phyloP scores from a whole-genome alignment of 2,113 vertebrate species.

The Synchiropus splendidus region DNA sequence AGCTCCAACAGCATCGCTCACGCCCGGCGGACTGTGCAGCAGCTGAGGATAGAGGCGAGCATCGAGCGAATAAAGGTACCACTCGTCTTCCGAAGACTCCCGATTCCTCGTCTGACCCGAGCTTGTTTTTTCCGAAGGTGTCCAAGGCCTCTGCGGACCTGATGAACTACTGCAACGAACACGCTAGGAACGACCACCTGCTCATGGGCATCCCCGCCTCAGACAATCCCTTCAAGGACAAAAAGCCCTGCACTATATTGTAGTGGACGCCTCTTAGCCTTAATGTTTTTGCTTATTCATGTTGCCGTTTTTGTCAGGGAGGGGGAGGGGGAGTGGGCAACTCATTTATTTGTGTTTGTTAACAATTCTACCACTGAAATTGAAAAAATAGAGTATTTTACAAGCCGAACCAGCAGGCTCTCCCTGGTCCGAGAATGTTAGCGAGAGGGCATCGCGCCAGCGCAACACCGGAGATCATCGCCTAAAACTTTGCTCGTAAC shows the following conservation, averaged over 20 bases:
- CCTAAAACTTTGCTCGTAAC: constrained; percentile 4
- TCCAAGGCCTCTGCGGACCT: constrained; percentile 94
- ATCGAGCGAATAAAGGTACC: constrained; percentile 93
- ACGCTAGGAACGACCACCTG: constrained; percentile 82
- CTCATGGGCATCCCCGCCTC: constrained; percentile 87
- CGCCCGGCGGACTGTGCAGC: constrained; percentile 80
- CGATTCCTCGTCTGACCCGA: not conserved
- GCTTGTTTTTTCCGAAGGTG: constrained; percentile 61
- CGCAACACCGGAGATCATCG: not conserved
- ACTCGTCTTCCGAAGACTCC: not conserved
- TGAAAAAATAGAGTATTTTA: constrained; percentile 7
- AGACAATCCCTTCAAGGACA: constrained; percentile 98
- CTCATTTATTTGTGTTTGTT: too few species aligned
- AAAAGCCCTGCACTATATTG: constrained; percentile 89
- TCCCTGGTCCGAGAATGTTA: constrained; percentile 2
- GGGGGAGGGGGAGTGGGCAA: constrained; percentile 7
- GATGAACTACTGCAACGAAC: constrained; percentile 88
- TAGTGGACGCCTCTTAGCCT: constrained; percentile 62
- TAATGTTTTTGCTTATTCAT: constrained; percentile 37
- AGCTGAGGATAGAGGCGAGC: constrained; percentile 83
- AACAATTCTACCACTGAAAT: too few species aligned
- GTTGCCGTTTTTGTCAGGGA: constrained; percentile 36
- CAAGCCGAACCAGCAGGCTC: too few species aligned
- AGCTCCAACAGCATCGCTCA: constrained; percentile 82
- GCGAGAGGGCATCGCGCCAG: too few species aligned